These are phyloP conservation scores for Myotis planiceps DNA, from an alignment of 2,797 vertebrate genomes.

Conservation along the genomic window DNA sequence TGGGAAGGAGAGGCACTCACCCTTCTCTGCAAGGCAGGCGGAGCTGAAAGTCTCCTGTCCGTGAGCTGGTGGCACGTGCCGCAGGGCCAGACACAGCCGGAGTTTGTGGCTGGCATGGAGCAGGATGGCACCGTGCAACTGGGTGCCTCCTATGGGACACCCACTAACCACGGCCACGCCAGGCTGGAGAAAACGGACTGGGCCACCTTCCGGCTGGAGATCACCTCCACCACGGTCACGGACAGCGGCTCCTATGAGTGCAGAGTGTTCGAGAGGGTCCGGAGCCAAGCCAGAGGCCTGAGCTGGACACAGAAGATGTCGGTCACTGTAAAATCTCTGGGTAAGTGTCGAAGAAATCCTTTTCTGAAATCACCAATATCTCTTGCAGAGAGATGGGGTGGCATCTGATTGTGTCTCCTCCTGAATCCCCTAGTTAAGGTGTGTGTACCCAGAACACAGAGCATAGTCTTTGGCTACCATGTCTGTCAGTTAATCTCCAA, in stretches of 20 bases:
- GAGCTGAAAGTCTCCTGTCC: slow-evolving; percentile 84
- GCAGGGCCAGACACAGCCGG: rapidly evolving
- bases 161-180: slow-evolving; percentile 80
- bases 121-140: slow-evolving; percentile 86
- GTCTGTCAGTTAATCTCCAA: background rate
- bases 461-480: background rate
- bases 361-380: rapidly evolving
- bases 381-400: background rate
- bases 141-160: slow-evolving; percentile 83
- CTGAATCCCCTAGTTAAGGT: background rate
- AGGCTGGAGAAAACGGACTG: slow-evolving; percentile 86
- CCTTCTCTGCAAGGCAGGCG: slow-evolving; percentile 86
- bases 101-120: slow-evolving; percentile 85
- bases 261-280: slow-evolving; percentile 85
- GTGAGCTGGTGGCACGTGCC: slow-evolving; percentile 89
- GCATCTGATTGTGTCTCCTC: background rate
- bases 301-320: slow-evolving; percentile 38
- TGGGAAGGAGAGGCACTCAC: slow-evolving; percentile 85
- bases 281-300: background rate
- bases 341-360: slow-evolving; percentile 68
- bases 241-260: slow-evolving; percentile 91
- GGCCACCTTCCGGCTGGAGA: slow-evolving; percentile 87
- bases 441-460: background rate
- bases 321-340: slow-evolving; percentile 68
- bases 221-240: slow-evolving; percentile 85